Conservation (phyloP, 2,888 invertebrate species). For the Lithodes maja region DNA sequence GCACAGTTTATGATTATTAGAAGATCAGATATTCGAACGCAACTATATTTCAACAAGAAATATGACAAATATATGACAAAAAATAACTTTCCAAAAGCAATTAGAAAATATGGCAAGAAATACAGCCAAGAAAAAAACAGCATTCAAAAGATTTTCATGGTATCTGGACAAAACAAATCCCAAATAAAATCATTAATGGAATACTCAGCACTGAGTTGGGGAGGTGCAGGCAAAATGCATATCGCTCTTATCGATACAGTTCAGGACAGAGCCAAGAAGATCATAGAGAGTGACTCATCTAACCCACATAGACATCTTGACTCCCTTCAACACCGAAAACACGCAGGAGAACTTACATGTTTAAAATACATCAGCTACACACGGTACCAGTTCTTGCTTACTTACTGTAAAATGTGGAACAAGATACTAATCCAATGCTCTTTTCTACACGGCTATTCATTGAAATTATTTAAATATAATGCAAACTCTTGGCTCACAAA, state of each 20-base stretch:
- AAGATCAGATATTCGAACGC: neutral
- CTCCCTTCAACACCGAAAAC: neutral
- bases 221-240: neutral
- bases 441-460: too few species aligned
- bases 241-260: neutral
- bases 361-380: too few species aligned
- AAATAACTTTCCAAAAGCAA: too few species aligned
- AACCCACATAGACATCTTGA: neutral
- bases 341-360: neutral
- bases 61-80: neutral
- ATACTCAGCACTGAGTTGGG: neutral
- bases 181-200: neutral
- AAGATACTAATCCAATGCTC: too few species aligned
- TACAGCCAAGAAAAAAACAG: too few species aligned
- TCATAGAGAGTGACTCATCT: neutral
- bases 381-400: too few species aligned
- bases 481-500: too few species aligned
- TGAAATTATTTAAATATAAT: too few species aligned
- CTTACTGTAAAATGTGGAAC: too few species aligned
- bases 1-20: neutral
- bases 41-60: neutral
- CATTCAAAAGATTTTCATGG: too few species aligned
- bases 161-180: neutral
- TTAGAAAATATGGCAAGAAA: too few species aligned
- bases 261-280: neutral